Evolutionary conservation across 2,888 invertebrate genomes (phyloP).

Genomic region (Nowickia ferox): DNA sequence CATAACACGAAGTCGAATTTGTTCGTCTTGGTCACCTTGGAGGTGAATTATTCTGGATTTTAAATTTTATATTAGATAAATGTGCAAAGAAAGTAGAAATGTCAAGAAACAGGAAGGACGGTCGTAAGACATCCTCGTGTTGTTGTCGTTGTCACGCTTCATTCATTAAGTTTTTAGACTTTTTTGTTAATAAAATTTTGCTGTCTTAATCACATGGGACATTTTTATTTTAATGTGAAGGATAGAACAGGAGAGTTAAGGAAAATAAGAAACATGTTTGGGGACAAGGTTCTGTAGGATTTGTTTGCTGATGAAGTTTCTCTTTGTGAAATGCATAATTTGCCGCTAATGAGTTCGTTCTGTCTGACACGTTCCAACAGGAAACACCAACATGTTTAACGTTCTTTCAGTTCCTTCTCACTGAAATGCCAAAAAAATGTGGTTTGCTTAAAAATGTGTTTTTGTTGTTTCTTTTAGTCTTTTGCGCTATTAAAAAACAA

Average conservation of each 20-base stretch:
- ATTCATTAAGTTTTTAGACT: background rate
- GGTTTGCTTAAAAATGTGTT: background rate
- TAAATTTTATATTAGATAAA: background rate
- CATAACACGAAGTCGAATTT: background rate
- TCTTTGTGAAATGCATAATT: slow-evolving; percentile 55
- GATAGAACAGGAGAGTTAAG: background rate
- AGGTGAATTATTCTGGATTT: background rate
- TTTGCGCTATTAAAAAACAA: slow-evolving; percentile 3
- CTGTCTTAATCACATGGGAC: background rate
- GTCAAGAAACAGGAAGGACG: background rate
- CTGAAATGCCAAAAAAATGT: background rate
- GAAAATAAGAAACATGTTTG: slow-evolving; percentile 14
- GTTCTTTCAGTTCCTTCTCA: background rate
- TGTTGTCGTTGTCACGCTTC: slow-evolving; percentile 6
- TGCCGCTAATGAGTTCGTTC: slow-evolving; percentile 62
- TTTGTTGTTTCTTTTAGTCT: background rate
- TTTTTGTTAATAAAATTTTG: background rate
- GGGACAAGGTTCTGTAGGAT: background rate
- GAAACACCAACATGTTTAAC: slow-evolving; percentile 22
- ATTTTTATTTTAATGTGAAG: background rate
- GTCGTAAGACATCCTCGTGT: background rate
- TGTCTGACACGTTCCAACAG: slow-evolving; percentile 58
- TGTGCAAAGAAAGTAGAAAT: slow-evolving; percentile 3
- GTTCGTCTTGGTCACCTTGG: background rate
- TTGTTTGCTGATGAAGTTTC: slow-evolving; percentile 5